Conservation (phyloP, 2,113 vertebrate species). For the Aplodontia rufa region DNA sequence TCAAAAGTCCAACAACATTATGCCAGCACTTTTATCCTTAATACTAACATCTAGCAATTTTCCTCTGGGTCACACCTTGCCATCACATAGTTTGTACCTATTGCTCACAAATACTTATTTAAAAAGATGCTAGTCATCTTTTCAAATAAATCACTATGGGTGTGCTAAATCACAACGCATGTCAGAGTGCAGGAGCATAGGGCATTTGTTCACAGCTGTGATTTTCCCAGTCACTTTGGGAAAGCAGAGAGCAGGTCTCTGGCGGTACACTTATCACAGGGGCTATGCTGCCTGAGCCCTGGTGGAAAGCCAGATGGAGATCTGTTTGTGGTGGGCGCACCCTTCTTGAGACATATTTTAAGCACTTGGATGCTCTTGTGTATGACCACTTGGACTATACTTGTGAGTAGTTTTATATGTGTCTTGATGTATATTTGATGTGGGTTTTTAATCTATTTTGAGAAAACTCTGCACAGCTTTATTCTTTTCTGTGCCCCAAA, state of each 20-base stretch:
- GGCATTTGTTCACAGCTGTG: conserved; percentile 21
- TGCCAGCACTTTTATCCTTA: neutral
- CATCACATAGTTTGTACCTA: neutral
- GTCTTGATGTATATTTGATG: conserved; percentile 74
- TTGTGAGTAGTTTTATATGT: conserved; percentile 34
- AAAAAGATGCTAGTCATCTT: neutral
- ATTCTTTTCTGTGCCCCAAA: conserved; percentile 26
- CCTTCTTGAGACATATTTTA: conserved; percentile 9
- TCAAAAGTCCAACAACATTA: neutral
- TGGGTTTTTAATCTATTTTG: conserved; percentile 69
- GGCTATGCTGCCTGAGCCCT: neutral
- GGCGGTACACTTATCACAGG: neutral
- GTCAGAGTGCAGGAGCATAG: neutral
- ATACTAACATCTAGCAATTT: neutral
- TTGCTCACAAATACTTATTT: neutral
- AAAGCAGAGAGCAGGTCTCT: conserved; percentile 7
- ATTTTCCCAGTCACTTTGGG: conserved; percentile 21
- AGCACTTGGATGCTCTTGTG: conserved; percentile 31
- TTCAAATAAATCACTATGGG: neutral
- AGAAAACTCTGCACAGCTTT: conserved; percentile 44
- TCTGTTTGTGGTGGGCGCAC: neutral
- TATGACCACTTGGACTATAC: neutral
- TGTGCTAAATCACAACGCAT: neutral
- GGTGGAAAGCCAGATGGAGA: conserved; percentile 58
- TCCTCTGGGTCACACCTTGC: neutral